phyloP scores from a whole-genome alignment of 2,113 vertebrate species.

The Cepphus grylle region DNA sequence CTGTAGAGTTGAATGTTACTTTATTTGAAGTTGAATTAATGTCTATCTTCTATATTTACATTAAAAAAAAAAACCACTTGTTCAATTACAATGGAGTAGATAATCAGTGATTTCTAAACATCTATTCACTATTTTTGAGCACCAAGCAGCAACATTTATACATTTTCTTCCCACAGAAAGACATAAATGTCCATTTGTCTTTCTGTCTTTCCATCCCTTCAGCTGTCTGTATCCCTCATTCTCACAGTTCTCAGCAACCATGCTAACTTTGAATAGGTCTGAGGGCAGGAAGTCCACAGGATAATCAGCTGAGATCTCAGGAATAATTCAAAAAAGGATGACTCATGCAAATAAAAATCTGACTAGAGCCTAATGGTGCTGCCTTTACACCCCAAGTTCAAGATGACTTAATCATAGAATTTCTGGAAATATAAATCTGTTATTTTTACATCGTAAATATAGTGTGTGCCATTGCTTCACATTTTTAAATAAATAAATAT shows the following conservation, averaged over 20 bases:
- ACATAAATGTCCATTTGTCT: background rate
- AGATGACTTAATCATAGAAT: background rate
- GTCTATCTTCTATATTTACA: background rate
- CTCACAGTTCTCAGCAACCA: background rate
- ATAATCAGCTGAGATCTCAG: background rate
- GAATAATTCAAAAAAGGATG: background rate
- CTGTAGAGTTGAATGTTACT: background rate
- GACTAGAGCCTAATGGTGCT: background rate
- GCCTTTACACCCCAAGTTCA: background rate
- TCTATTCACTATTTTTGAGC: background rate
- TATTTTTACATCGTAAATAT: background rate
- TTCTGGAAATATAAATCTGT: background rate
- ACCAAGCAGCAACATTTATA: background rate
- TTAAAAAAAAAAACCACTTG: background rate
- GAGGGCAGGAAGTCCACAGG: background rate
- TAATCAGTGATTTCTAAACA: background rate
- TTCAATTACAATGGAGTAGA: background rate
- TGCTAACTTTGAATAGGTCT: background rate
- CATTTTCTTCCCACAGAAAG: background rate
- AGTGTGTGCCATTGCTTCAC: background rate
- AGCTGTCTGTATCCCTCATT: background rate
- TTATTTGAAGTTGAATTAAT: background rate
- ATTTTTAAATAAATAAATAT: background rate
- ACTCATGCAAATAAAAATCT: background rate
- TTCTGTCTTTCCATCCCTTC: background rate